phyloP scores from a whole-genome alignment of 53 echinoderm and acorn worm species.

The Hippasteria phrygiana region DNA sequence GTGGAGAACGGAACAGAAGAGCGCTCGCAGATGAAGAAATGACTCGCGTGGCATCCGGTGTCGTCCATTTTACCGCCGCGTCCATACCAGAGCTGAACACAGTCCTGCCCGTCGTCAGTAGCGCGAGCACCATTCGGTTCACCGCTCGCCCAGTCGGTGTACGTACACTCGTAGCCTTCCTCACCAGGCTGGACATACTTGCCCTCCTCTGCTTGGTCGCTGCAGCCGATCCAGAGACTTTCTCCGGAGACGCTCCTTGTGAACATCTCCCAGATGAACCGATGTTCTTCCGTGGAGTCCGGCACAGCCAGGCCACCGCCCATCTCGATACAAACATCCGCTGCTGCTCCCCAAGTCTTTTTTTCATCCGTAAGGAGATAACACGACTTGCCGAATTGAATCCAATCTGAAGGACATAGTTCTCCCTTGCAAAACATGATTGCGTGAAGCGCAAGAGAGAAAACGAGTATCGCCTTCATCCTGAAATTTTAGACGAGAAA shows the following conservation, averaged over 20 bases:
- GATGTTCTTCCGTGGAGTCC: not conserved
- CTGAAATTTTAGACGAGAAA: too few species aligned
- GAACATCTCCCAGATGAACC: slow-evolving; percentile 28
- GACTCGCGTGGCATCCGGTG: not conserved
- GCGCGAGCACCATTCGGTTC: not conserved
- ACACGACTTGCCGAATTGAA: not conserved
- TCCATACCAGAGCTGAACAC: not conserved
- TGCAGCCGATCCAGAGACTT: not conserved
- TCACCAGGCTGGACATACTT: not conserved
- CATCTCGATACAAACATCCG: not conserved
- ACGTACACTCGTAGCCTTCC: not conserved
- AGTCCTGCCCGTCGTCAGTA: not conserved
- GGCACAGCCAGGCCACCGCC: not conserved
- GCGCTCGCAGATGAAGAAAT: not conserved
- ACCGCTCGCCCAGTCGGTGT: not conserved
- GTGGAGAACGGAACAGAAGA: not conserved
- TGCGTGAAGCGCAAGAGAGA: too few species aligned
- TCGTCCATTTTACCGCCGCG: not conserved
- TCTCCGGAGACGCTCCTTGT: not conserved
- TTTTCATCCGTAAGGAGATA: not conserved
- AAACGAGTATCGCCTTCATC: too few species aligned
- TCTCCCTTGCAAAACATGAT: too few species aligned
- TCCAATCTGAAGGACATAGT: too few species aligned
- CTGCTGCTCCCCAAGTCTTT: not conserved
- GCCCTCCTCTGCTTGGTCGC: not conserved